Evolutionary conservation across 2,797 vertebrate species (phyloP).

Genomic region (Spinus pinus): DNA sequence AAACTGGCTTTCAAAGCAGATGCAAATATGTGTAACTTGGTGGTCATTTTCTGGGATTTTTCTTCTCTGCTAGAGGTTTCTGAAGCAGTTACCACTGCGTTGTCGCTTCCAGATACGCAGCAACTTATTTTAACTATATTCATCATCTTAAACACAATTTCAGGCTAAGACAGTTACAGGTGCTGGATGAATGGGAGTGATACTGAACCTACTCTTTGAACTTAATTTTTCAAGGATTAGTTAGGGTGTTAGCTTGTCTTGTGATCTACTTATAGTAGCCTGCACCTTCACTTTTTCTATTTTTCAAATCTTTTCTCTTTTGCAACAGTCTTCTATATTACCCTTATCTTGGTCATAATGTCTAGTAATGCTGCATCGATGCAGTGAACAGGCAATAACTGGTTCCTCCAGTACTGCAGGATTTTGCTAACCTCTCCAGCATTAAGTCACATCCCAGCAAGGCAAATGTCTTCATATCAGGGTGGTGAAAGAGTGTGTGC

Average conservation of each 20-base stretch:
- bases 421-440: neutral
- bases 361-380: neutral
- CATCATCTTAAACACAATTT: constrained; percentile 23
- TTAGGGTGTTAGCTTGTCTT: constrained; percentile 6
- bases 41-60: neutral
- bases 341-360: neutral
- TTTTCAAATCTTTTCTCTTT: constrained; percentile 21
- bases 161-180: constrained; percentile 5
- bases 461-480: neutral
- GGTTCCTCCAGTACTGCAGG: neutral
- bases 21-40: neutral
- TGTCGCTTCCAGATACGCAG: neutral
- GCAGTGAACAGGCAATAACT: neutral
- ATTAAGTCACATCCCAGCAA: neutral
- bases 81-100: neutral
- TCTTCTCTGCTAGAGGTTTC: neutral
- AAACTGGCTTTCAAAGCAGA: neutral
- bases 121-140: constrained; percentile 30
- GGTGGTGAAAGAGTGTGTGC: neutral
- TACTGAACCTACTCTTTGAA: constrained; percentile 17
- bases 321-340: constrained; percentile 1
- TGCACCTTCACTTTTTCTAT: constrained; percentile 7
- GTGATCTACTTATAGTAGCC: constrained; percentile 11
- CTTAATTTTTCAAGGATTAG: constrained; percentile 30
- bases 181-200: constrained; percentile 5